phyloP scores from a whole-genome alignment of 2,797 vertebrate genomes.

The Anableps anableps region DNA sequence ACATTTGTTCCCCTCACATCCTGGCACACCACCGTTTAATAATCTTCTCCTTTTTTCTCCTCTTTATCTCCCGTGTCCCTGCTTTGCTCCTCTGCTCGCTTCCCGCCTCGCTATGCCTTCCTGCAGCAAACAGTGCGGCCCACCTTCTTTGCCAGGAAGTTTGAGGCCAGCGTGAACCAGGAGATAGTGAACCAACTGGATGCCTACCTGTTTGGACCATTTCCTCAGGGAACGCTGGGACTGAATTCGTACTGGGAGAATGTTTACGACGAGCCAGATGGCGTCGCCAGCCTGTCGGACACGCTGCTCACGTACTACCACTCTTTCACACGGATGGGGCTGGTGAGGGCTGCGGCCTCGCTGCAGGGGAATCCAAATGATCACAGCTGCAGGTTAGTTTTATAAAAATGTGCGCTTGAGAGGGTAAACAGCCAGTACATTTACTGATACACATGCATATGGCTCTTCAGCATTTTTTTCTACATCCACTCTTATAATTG shows the following conservation, averaged over 20 bases:
- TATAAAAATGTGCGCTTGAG: not conserved
- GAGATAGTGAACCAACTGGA: slow-evolving; percentile 97
- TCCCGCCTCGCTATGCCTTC: not conserved
- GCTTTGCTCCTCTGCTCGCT: slow-evolving; percentile 19
- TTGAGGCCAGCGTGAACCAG: slow-evolving; percentile 97
- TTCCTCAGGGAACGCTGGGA: slow-evolving; percentile 85
- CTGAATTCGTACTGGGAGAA: slow-evolving; percentile 97
- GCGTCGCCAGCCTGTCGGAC: slow-evolving; percentile 87
- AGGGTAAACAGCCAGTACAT: not conserved
- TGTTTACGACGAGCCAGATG: slow-evolving; percentile 90
- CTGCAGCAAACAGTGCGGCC: slow-evolving; percentile 94
- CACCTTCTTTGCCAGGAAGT: slow-evolving; percentile 98
- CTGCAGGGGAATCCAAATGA: slow-evolving; percentile 85
- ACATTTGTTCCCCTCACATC: slow-evolving; percentile 41
- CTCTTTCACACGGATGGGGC: slow-evolving; percentile 89
- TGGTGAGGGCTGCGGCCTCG: slow-evolving; percentile 83
- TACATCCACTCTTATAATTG: slow-evolving; percentile 2
- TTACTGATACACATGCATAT: slow-evolving; percentile 25
- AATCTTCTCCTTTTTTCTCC: slow-evolving; percentile 46
- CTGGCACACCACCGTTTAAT: slow-evolving; percentile 39
- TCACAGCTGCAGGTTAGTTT: slow-evolving; percentile 91
- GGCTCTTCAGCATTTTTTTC: not conserved
- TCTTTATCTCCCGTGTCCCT: slow-evolving; percentile 44
- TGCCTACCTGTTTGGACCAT: slow-evolving; percentile 89
- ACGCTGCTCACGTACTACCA: slow-evolving; percentile 91